Evolutionary conservation across 37 sponge, comb jelly and placozoan genomes (phyloP).

Genomic region (Cliona cf. orientalis): DNA sequence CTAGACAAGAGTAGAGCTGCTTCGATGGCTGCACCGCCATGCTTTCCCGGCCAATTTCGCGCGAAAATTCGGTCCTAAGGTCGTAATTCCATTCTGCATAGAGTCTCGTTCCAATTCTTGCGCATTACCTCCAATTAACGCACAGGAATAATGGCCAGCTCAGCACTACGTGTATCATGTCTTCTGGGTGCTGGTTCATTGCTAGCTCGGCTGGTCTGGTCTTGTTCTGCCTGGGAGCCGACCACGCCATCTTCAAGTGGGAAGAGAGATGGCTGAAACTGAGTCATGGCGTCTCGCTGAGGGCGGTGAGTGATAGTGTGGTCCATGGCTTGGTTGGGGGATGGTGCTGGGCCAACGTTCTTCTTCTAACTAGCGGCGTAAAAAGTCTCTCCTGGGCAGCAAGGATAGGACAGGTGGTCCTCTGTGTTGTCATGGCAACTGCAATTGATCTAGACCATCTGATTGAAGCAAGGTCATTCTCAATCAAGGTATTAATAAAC

Average conservation of each 20-base stretch:
- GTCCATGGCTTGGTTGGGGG: slow-evolving; percentile 56
- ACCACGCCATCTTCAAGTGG: slow-evolving; percentile 29
- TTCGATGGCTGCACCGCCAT: slow-evolving; percentile 50
- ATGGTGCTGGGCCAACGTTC: slow-evolving; percentile 55
- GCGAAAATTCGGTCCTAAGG: too few relatives aligned
- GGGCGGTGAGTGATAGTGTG: slow-evolving; percentile 50
- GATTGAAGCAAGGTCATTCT: slow-evolving; percentile 55
- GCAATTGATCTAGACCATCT: slow-evolving; percentile 68
- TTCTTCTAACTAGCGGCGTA: slow-evolving; percentile 9
- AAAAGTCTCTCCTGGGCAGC: too few relatives aligned
- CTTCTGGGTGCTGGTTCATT: not conserved
- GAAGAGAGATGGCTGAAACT: slow-evolving; percentile 12
- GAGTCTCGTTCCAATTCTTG: too few relatives aligned
- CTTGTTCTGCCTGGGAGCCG: slow-evolving; percentile 19
- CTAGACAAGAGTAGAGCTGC: slow-evolving; percentile 48
- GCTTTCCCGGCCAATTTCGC: too few relatives aligned
- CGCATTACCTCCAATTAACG: too few relatives aligned
- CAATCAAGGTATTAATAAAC: slow-evolving; percentile 63
- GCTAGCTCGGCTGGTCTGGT: slow-evolving; percentile 20
- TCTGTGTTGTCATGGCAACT: slow-evolving; percentile 32
- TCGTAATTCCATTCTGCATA: too few relatives aligned
- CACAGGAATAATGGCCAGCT: too few relatives aligned
- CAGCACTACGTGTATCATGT: not conserved
- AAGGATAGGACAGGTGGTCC: not conserved
- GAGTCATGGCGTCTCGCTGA: slow-evolving; percentile 7